Base-by-base conservation (phyloP, 1,140 invertebrate genomes). In the Trichogramma pretiosum region DNA sequence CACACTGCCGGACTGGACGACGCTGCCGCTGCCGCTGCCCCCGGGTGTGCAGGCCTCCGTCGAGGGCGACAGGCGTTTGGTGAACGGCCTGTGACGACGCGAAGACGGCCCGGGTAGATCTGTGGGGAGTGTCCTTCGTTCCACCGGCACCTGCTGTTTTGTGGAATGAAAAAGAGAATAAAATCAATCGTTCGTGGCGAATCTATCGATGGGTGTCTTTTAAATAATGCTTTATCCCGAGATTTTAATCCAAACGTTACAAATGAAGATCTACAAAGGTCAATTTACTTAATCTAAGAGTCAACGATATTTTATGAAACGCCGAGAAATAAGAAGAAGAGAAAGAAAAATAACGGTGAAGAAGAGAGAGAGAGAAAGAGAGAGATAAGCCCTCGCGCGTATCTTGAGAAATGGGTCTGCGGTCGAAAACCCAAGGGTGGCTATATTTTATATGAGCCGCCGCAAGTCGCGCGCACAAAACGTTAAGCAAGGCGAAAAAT, bases 41-140 rank as follows among this genome's bases (percentile, higher is more conserved):
- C 71, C 52, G 0, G 65, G 64, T 54, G 62, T 48, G 67, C 74
- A 54, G 56, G 72, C 58, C 53, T 76, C 65, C 63, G 76, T 42
- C 62, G 69, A 70, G 54, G 78, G 57, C 60, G 67, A 53, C 62
- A 78, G 55, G 66, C 68, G 42, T 70, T 74, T 58, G 61, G 72
- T 48, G 63, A 77, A 56, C 52, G 67, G 67, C 18, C 67, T 70
- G 34, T 67, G 64, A 14, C 26, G 35, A 28, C 24, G 24, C 43
- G 68, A 65, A 0, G 74, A 73, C 3, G 74, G 68, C 5, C 75
- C 77, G 10, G 77, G 75, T 9, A 78, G 56, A 68, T 84, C 82
- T 57, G 79, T 78, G 24, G 84, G 82, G 49, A 87, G 68, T 16
- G 84, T 85, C 47, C 81, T 73, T 63, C 82, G 70, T 59, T 84